These are phyloP conservation scores for Zhuqinia jingwanae DNA, from an alignment of 2,888 invertebrate genomes.

Conservation along the genomic window DNA sequence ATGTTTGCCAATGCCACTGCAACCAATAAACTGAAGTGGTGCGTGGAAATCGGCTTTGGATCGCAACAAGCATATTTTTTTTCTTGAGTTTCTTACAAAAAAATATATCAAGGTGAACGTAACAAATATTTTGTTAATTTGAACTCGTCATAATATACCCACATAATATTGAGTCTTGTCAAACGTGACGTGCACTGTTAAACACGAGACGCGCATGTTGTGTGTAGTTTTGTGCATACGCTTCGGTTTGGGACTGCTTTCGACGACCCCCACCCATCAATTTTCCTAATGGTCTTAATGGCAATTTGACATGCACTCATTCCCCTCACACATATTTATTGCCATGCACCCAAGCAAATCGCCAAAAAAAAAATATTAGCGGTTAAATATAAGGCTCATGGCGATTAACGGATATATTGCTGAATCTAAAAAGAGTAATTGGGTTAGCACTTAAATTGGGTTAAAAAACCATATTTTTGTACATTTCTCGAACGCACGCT, in stretches of 20 bases:
- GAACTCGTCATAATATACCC: no score
- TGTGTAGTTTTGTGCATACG: no score
- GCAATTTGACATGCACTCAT: constrained; percentile 22
- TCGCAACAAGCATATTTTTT: not conserved
- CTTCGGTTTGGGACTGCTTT: no score
- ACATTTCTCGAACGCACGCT: not conserved
- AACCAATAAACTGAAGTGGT: not conserved
- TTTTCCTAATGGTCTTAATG: constrained; percentile 17
- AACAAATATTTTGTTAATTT: not conserved
- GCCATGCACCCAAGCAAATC: no score
- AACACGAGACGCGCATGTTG: not conserved
- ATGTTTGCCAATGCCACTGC: not conserved
- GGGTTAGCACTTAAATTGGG: not conserved
- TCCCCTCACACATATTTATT: not conserved
- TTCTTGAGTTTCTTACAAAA: not conserved
- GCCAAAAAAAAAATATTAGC: no score
- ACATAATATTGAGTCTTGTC: no score
- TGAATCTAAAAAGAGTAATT: no score
- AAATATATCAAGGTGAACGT: no score
- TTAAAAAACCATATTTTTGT: not conserved
- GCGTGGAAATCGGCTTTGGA: not conserved
- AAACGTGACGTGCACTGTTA: not conserved
- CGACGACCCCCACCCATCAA: constrained; percentile 20
- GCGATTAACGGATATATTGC: no score
- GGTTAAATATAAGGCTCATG: no score